Evolutionary conservation across 2,888 invertebrate genomes (phyloP).

Genomic region (Harpagoxenus sublaevis): DNA sequence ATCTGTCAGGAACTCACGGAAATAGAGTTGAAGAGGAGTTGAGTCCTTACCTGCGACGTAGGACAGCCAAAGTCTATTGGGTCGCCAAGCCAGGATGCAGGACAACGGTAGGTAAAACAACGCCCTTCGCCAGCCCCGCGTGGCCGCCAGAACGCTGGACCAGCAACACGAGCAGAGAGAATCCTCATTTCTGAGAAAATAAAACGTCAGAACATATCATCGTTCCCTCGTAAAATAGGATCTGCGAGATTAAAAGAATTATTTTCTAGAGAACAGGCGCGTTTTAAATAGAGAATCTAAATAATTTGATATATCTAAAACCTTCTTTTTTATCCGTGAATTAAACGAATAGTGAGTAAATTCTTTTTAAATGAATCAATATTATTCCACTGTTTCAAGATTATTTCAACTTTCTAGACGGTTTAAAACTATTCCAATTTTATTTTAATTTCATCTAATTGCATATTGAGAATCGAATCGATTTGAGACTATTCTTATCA

Average conservation of each 20-base stretch:
- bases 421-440: neutral
- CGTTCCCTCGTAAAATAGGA: neutral
- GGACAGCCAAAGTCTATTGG: constrained; percentile 86
- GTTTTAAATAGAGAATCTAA: neutral
- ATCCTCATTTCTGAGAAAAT: constrained; percentile 84
- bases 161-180: constrained; percentile 85
- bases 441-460: neutral
- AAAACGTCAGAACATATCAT: neutral
- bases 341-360: neutral
- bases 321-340: neutral
- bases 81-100: constrained; percentile 85
- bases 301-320: neutral
- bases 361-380: neutral
- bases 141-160: constrained; percentile 84
- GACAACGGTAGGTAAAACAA: constrained; percentile 85
- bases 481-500: constrained; percentile 24
- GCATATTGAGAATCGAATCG: neutral
- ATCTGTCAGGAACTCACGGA: neutral
- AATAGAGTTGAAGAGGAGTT: neutral
- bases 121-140: constrained; percentile 86
- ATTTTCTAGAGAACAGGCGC: neutral
- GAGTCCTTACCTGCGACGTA: constrained; percentile 84
- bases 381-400: neutral
- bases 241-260: neutral
- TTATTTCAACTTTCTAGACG: neutral